phyloP scores from a whole-genome alignment of 2,888 invertebrate species.

The Rugalucina vietnamica region DNA sequence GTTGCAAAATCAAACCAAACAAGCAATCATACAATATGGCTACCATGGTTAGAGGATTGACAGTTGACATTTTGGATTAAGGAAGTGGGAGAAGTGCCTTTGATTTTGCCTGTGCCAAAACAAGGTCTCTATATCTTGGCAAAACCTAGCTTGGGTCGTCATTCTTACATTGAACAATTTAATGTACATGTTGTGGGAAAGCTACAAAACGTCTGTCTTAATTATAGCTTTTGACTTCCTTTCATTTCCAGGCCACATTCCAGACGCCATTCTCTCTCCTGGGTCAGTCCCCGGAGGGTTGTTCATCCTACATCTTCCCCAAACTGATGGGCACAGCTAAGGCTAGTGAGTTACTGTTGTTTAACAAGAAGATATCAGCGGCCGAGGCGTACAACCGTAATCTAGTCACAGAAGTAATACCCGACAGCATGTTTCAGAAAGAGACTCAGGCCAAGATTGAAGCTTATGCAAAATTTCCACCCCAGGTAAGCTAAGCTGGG shows the following conservation, averaged over 20 bases:
- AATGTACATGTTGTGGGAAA: too few relatives aligned
- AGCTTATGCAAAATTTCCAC: conserved; percentile 85
- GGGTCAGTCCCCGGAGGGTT: conserved; percentile 95
- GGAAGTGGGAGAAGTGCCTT: too few relatives aligned
- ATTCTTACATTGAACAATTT: too few relatives aligned
- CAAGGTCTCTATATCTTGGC: too few relatives aligned
- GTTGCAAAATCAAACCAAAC: too few relatives aligned
- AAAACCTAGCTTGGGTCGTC: too few relatives aligned
- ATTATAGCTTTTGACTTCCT: too few relatives aligned
- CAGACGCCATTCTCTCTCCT: conserved; percentile 93
- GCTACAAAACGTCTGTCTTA: too few relatives aligned
- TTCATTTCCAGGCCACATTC: conserved; percentile 90
- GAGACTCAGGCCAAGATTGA: conserved; percentile 86
- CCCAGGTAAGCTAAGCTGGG: conserved; percentile 77
- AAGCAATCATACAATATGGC: too few relatives aligned
- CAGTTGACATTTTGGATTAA: too few relatives aligned
- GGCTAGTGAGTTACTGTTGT: conserved; percentile 87
- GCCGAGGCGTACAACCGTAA: conserved; percentile 91
- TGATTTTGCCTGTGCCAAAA: too few relatives aligned
- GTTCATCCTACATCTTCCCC: conserved; percentile 94
- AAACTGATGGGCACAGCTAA: conserved; percentile 92
- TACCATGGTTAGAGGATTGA: too few relatives aligned
- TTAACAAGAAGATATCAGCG: conserved; percentile 91
- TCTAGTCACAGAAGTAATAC: conserved; percentile 92
- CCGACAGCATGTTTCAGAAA: conserved; percentile 87